Conservation (phyloP, 1,140 invertebrate species). For the Ylistrum balloti region DNA sequence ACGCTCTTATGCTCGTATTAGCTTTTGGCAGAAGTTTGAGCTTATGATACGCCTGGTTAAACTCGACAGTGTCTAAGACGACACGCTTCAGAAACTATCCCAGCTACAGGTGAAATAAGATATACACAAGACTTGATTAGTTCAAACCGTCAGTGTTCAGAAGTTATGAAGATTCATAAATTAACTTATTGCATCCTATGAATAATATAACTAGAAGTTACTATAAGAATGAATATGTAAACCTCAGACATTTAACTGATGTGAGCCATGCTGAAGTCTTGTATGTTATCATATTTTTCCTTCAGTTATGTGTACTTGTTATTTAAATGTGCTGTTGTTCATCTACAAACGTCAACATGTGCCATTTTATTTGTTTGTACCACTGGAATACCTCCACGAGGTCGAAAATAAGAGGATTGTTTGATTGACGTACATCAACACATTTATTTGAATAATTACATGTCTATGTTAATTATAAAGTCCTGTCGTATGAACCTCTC, state of each 20-base stretch:
- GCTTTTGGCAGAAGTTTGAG: background rate
- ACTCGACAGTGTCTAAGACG: background rate
- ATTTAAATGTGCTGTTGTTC: background rate
- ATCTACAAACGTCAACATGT: background rate
- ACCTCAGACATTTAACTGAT: background rate
- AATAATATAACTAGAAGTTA: background rate
- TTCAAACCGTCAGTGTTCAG: background rate
- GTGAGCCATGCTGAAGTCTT: background rate
- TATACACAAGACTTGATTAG: background rate
- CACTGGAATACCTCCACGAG: background rate
- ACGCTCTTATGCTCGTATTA: background rate
- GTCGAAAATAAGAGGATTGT: background rate
- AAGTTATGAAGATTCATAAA: constrained; percentile 25
- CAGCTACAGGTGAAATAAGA: background rate
- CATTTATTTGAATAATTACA: background rate
- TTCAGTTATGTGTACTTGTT: background rate
- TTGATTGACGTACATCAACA: constrained; percentile 27
- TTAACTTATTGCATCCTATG: background rate
- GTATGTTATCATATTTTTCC: background rate
- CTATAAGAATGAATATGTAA: background rate
- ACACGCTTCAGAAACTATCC: constrained; percentile 1
- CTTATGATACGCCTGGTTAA: background rate
- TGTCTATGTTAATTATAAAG: background rate
- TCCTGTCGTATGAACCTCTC: background rate
- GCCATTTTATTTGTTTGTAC: background rate